Conservation (phyloP, 2,113 vertebrate genomes). For the Myotis lucifugus region DNA sequence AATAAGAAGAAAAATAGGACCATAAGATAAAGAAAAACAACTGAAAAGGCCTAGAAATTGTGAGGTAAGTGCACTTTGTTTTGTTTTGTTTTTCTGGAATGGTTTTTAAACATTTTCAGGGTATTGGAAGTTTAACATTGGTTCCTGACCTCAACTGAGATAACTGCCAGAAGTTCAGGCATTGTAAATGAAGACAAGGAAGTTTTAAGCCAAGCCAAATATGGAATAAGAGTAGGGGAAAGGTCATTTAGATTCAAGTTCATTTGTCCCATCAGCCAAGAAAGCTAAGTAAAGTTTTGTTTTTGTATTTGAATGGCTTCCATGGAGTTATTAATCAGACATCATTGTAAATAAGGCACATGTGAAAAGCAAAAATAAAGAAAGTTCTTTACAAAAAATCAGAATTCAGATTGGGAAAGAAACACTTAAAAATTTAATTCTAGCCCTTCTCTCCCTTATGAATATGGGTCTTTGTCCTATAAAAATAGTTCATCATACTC, state of each 20-base stretch:
- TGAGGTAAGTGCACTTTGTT: slow-evolving; percentile 61
- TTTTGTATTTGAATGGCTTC: slow-evolving; percentile 42
- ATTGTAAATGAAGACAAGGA: neutral
- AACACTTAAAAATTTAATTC: slow-evolving; percentile 52
- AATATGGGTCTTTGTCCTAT: neutral
- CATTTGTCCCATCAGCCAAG: slow-evolving; percentile 14
- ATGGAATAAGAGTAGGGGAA: neutral
- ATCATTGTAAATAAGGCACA: slow-evolving; percentile 53
- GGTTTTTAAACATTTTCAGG: neutral
- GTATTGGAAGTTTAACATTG: slow-evolving; percentile 14
- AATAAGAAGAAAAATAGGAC: slow-evolving; percentile 27
- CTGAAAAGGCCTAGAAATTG: slow-evolving; percentile 31
- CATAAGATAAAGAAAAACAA: slow-evolving; percentile 23
- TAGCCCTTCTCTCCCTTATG: neutral
- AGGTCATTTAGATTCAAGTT: slow-evolving; percentile 3
- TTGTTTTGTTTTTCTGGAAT: neutral
- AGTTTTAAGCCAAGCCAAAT: neutral
- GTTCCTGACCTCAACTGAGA: neutral
- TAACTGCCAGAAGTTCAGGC: neutral
- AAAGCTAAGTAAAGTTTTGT: slow-evolving; percentile 40
- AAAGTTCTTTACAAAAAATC: neutral
- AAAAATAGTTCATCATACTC: slow-evolving; percentile 29
- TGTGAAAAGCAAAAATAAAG: slow-evolving; percentile 33
- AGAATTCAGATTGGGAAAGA: slow-evolving; percentile 42
- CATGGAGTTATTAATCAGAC: slow-evolving; percentile 38